Percentiles rank a stretch among this genome's conserved stretches.
Evolutionary conservation across 2,113 vertebrate genomes (phyloP).

Genomic region (Aptenodytes patagonicus): DNA sequence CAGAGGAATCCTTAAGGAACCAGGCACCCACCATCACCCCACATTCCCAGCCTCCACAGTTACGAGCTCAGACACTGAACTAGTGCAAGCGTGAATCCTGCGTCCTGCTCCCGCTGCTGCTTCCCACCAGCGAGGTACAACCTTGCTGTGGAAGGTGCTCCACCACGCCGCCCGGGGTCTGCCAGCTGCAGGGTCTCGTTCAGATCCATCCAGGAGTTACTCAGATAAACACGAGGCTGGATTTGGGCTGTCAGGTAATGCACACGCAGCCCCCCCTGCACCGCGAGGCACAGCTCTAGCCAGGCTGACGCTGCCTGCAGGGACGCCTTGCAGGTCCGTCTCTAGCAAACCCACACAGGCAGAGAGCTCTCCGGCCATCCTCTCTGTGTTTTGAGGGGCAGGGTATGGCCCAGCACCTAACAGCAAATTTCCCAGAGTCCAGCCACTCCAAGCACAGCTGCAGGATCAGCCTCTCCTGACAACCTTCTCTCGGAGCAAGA

Average conservation of each 20-base stretch:
- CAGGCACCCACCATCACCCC: background rate
- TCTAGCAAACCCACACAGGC: background rate
- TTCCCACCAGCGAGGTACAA: background rate
- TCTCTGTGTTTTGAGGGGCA: background rate
- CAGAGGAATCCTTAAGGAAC: background rate
- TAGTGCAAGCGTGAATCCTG: background rate
- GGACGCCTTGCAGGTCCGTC: too few species aligned
- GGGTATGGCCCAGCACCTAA: background rate
- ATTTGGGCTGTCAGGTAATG: background rate
- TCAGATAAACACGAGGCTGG: background rate
- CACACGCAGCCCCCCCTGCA: accelerated
- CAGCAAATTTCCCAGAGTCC: background rate
- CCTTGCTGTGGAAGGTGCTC: background rate
- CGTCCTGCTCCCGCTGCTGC: background rate
- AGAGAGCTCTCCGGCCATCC: too few species aligned
- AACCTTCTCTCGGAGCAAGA: background rate
- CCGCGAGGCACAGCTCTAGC: background rate
- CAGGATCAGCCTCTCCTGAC: background rate
- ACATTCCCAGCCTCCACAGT: accelerated
- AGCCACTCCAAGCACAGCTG: background rate
- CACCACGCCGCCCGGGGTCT: accelerated
- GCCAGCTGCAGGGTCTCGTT: background rate
- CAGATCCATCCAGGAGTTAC: background rate
- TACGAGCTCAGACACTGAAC: background rate
- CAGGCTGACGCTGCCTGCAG: background rate